Evolutionary conservation across 1,140 invertebrate species (phyloP), one percentile per base, ranked within the genome.

Genomic region (Helicoverpa zea): DNA sequence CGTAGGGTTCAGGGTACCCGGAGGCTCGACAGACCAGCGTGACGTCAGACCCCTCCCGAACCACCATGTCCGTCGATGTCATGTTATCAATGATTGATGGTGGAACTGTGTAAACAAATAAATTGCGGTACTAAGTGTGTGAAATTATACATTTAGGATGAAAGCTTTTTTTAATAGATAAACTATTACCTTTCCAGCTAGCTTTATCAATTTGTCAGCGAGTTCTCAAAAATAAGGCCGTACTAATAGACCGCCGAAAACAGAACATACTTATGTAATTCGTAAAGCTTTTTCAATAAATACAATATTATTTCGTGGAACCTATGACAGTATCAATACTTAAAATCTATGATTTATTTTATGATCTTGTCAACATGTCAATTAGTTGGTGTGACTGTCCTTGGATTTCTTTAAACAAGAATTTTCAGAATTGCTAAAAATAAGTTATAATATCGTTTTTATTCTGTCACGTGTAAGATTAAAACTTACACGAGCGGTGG

Each of bases 1-100:
- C 97, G 88, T 98, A 98, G 73, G 98, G 98, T 83, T 98, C 97
- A 0, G 98, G 98, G 94, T 98, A 98, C 63, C 98, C 98, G 14
- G 96, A 96, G 18, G 98, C 98, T 89, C 97, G 98, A 92, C 98
- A 99, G 70, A 96, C 97, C 89, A 99, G 95, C 51, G 97, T 98
- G 35, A 98, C 97, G 92, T 99, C 98, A 23, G 97, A 96, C 10
- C 97, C 97, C 95, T 99, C 98, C 49, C 98, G 96, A 2, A 98
- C 98, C 51, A 98, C 98, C 95, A 98, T 97, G 90, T 99, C 98
- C 23, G 97, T 97, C 86, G 97, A 98, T 61, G 98, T 98, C 94
- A 98, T 97, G 86, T 97, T 97, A 90, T 98, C 97, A 79, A 98
- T 96, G 87, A 98, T 98, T 91, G 96, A 97, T 76, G 98, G 98